phyloP scores from a whole-genome alignment of 2,888 invertebrate species.

The Lepidochrysops patricia region DNA sequence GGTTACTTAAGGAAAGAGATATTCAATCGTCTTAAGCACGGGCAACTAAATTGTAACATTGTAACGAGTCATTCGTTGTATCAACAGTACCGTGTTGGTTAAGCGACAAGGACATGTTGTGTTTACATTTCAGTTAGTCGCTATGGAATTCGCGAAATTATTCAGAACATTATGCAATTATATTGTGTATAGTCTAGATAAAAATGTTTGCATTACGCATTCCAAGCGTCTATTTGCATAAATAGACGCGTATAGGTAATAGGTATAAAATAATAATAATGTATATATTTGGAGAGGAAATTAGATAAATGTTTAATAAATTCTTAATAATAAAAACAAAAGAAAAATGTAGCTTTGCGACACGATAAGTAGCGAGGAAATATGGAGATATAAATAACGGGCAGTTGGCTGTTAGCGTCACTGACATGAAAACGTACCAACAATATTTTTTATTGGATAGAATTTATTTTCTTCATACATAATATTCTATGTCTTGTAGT shows the following conservation, averaged over 20 bases:
- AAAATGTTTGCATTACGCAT: constrained; percentile 48
- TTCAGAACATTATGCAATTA: constrained; percentile 47
- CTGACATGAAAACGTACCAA: neutral
- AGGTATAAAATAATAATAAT: neutral
- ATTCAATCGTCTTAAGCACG: too few relatives aligned
- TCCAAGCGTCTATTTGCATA: constrained; percentile 33
- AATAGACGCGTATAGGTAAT: neutral
- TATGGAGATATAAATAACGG: neutral
- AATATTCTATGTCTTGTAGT: too few relatives aligned
- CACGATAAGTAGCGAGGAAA: neutral
- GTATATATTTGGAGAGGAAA: neutral
- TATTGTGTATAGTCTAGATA: constrained; percentile 49
- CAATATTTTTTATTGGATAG: neutral
- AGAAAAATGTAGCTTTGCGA: neutral
- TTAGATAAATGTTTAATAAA: neutral
- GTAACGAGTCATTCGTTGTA: too few relatives aligned
- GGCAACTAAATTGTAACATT: neutral
- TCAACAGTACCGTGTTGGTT: neutral
- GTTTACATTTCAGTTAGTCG: constrained; percentile 25
- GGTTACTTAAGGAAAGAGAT: too few relatives aligned
- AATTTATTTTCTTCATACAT: neutral
- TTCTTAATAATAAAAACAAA: neutral
- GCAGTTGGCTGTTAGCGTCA: neutral
- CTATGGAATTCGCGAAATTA: constrained; percentile 30
- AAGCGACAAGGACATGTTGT: constrained; percentile 22